Evolutionary conservation across 2,113 vertebrate genomes (phyloP).

Genomic region (Syngnathus scovelli): DNA sequence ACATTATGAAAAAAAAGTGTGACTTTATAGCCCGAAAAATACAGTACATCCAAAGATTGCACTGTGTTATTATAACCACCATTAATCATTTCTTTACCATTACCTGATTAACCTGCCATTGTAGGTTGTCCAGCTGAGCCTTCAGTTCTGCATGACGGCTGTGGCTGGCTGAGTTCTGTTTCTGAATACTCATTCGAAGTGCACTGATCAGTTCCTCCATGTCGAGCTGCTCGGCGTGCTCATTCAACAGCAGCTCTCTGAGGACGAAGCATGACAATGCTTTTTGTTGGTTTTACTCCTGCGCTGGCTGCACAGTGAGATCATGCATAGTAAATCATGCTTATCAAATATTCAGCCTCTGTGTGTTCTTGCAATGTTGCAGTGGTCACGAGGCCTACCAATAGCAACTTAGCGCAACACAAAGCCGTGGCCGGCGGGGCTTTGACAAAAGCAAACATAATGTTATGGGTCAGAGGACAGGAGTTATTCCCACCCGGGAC

Average conservation of each 20-base stretch:
- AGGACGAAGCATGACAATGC: slow-evolving; percentile 25
- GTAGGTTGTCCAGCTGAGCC: slow-evolving; percentile 34
- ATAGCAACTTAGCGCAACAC: slow-evolving; percentile 12
- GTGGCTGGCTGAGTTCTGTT: slow-evolving; percentile 21
- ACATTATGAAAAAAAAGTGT: too few relatives aligned
- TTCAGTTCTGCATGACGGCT: slow-evolving; percentile 25
- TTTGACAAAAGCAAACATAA: slow-evolving; percentile 54
- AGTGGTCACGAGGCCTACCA: slow-evolving; percentile 7
- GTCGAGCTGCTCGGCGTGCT: slow-evolving; percentile 18
- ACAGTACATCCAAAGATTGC: background rate
- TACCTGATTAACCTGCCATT: slow-evolving; percentile 38
- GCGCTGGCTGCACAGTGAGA: background rate
- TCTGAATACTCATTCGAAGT: slow-evolving; percentile 35
- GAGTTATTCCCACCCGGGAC: slow-evolving; percentile 39
- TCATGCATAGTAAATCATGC: background rate
- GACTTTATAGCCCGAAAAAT: too few relatives aligned
- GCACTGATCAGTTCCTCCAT: slow-evolving; percentile 43
- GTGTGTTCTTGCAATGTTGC: slow-evolving; percentile 23
- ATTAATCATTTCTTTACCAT: slow-evolving; percentile 3
- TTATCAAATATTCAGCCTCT: slow-evolving; percentile 17
- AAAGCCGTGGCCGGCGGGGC: slow-evolving; percentile 28
- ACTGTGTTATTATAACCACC: background rate
- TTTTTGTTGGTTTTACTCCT: background rate
- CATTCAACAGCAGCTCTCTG: slow-evolving; percentile 47
- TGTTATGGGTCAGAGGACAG: slow-evolving; percentile 50